Base-by-base conservation (phyloP, 2,797 vertebrate species). In the Gymnodraco acuticeps region DNA sequence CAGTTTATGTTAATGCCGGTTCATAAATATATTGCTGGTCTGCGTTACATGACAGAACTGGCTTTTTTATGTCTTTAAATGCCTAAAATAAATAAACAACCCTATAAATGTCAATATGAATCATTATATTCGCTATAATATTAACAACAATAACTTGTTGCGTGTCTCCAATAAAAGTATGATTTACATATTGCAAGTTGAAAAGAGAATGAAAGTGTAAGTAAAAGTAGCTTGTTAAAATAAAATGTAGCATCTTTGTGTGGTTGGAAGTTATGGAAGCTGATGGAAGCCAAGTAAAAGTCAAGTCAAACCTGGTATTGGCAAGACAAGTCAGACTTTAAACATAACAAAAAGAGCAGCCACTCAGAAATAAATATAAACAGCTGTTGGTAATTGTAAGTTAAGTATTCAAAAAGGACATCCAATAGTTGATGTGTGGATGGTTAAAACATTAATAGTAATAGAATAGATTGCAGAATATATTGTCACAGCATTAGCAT, bases 401-500 rank as follows among this genome's bases (percentile, higher is more conserved):
- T 48, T 41, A 48, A 48, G 41, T 14, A 10, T 3, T 64, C 23
- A 56, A 42, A 8, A 5, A 60, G 2, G 3, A 38, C 33, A 55
- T 47, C 12, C 14, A 59, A 27, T 4, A 16, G 43, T 15, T 43
- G 45, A 78, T 55, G 27, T 60, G 6, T 43, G 46, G 8, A 19
- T 31, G 48, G 7, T 42, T 60, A 64, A 63, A 17, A 23, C 19
- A 56, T 62, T 5, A n/a, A 64, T 70, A 43, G 27, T 45, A 16
- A n/a, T 6, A 19, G 20, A 59, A 19, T 9, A 62, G 15, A 50
- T 9, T 60, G n/a, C 27, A 20, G 19, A 52, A 73, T 41, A 19
- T 71, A 43, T 33, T 15, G 54, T 66, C 23, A 65, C 50, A 73
- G 20, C 52, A 20, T 45, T 19, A 64, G 6, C 38, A 33, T 58